Evolutionary conservation across 2,888 invertebrate genomes (phyloP).

Genomic region (Oxycera nigricornis): DNA sequence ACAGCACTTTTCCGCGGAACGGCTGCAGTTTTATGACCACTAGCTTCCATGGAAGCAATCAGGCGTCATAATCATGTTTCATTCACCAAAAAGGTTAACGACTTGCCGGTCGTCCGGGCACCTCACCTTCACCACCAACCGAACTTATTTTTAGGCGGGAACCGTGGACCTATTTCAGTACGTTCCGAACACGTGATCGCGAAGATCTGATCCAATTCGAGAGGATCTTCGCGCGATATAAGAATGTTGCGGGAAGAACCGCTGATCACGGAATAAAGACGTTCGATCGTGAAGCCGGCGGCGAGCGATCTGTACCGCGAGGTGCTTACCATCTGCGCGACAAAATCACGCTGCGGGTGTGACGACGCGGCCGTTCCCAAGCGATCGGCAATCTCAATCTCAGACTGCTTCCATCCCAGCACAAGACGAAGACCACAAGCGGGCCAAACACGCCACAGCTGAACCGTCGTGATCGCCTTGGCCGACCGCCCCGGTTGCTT

Average conservation of each 20-base stretch:
- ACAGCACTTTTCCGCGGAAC: background rate
- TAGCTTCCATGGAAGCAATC: background rate
- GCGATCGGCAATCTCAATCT: constrained; percentile 15
- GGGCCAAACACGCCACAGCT: background rate
- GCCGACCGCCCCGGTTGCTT: constrained; percentile 3
- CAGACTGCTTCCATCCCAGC: constrained; percentile 16
- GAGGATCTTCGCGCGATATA: background rate
- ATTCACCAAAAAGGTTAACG: constrained; percentile 23
- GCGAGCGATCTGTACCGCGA: constrained; percentile 20
- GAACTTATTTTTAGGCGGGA: constrained; percentile 14
- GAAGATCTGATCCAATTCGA: constrained; percentile 17
- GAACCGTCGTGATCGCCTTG: background rate
- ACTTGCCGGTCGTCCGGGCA: background rate
- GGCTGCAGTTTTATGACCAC: background rate
- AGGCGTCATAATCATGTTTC: too few species aligned
- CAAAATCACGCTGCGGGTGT: background rate
- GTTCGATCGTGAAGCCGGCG: constrained; percentile 34
- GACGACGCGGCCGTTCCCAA: constrained; percentile 2
- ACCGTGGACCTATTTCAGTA: background rate
- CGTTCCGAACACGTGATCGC: constrained; percentile 19
- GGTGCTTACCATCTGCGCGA: background rate
- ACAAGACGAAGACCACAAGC: background rate
- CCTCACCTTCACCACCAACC: background rate
- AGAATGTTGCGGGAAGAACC: constrained; percentile 4
- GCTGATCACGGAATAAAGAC: constrained; percentile 21